Evolutionary conservation across 1,140 invertebrate species (phyloP).

Genomic region (Magallana angulata): DNA sequence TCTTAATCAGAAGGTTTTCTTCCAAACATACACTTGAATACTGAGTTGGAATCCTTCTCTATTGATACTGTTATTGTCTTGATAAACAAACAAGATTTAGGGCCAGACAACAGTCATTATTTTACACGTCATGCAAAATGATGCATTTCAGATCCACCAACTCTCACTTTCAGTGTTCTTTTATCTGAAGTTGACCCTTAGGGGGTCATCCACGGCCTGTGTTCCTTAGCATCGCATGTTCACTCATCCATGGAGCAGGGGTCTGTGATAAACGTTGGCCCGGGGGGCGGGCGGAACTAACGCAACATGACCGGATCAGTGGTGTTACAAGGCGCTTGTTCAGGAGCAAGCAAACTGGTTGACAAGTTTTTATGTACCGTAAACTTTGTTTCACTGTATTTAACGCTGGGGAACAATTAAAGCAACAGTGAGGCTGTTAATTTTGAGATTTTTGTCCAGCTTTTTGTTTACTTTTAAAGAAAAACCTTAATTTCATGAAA

Average conservation of each 20-base stretch:
- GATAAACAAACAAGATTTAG: slow-evolving; percentile 1
- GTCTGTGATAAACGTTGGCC: slow-evolving; percentile 20
- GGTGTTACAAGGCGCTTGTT: not conserved
- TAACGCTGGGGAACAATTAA: not conserved
- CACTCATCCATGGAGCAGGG: slow-evolving; percentile 10
- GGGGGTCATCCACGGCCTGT: not conserved
- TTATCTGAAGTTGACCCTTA: not conserved
- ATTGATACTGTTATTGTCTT: not conserved
- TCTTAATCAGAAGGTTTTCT: not conserved
- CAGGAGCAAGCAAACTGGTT: not conserved
- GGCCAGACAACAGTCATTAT: not conserved
- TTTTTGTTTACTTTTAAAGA: too few relatives aligned
- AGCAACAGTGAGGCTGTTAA: too few relatives aligned
- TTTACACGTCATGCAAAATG: slow-evolving; percentile 33
- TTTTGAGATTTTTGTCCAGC: too few relatives aligned
- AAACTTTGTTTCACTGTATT: not conserved
- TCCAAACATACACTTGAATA: not conserved
- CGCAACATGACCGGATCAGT: slow-evolving; percentile 11
- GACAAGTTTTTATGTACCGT: not conserved
- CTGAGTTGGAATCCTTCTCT: not conserved
- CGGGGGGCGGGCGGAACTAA: slow-evolving; percentile 19
- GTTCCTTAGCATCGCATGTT: not conserved
- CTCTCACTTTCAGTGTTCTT: not conserved
- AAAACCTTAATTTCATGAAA: too few relatives aligned
- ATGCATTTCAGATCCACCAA: slow-evolving; percentile 23